Conservation (phyloP, 1,140 invertebrate genomes). For the Calliphora vicina region DNA sequence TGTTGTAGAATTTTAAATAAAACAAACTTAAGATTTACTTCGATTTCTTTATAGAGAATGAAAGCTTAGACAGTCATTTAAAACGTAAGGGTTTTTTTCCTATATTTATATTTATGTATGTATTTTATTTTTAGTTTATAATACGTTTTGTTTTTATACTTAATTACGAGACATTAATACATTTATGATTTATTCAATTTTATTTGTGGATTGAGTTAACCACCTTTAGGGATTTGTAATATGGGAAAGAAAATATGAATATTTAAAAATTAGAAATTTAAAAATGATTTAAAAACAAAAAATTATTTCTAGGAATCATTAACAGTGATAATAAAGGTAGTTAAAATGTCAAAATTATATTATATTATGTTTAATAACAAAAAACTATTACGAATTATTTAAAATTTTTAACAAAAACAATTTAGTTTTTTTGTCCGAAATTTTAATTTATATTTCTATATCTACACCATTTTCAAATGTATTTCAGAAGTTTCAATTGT, state of each 20-base stretch:
- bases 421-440: too few relatives aligned
- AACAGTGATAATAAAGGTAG: too few relatives aligned
- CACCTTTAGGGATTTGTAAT: background rate
- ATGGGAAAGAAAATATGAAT: background rate
- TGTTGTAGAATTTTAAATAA: background rate
- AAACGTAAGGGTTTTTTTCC: background rate
- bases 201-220: background rate
- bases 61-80: background rate
- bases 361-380: too few relatives aligned
- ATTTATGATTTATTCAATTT: background rate
- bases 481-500: too few relatives aligned
- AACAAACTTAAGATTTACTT: slow-evolving; percentile 21
- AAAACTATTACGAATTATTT: too few relatives aligned
- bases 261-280: background rate
- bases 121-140: background rate
- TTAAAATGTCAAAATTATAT: too few relatives aligned
- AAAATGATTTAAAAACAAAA: too few relatives aligned
- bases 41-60: background rate
- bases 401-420: too few relatives aligned
- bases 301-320: too few relatives aligned
- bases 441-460: too few relatives aligned
- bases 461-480: too few relatives aligned
- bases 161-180: background rate
- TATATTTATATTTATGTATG: background rate
- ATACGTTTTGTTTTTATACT: too few relatives aligned